Base-by-base conservation (phyloP, 1,140 invertebrate genomes). In the Phymorhynchus buccinoides region DNA sequence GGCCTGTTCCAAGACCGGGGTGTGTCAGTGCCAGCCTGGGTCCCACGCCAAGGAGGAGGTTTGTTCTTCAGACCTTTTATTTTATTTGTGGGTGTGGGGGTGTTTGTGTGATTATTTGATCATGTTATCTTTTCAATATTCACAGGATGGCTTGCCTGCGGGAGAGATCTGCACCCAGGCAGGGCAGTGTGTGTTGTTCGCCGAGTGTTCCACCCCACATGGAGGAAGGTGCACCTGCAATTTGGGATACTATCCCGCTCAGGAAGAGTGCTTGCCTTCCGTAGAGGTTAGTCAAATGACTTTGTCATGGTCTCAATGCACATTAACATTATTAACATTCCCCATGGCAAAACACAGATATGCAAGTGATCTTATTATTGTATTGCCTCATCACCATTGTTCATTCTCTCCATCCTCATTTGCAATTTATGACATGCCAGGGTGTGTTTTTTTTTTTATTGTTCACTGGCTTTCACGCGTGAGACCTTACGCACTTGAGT, bases 151-250 rank as follows among this genome's bases (percentile, higher is more conserved):
- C 0, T 30, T 83, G 27, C 56, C 81, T 2, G 62, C 81, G 39
- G 81, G 66, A 0, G 81, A 83, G 37, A 83, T 83, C 56, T 83
- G 81, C 41, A 83, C 42, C 16, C 80, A 78, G 39, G 27, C n/a
- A 3, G 83, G 86, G 22, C 83, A 86, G 79, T 86, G 86, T 42
- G 71, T 82, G 22, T 66, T 56, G 30, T 82, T 81, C 41, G 75
- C 86, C 1, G 79, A 84, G 68, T 86, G 86, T n/a, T 84, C 83
- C 37, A 84, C 86, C 3, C 84, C 79, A 4, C 42, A 71, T 14
- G 86, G 86, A 6, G 86, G 86, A 12, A 16, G 84, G 18, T 86
- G 86, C 42, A 71, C n/a, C 32, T 86, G 86, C 62, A 68, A 77
- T 41, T 30, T 52, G 32, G 86, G 86, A 0, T 86, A 82, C 80